These are phyloP conservation scores for Porites cylindrica DNA, from an alignment of 92 coral and sea anemone species.

Conservation along the genomic window DNA sequence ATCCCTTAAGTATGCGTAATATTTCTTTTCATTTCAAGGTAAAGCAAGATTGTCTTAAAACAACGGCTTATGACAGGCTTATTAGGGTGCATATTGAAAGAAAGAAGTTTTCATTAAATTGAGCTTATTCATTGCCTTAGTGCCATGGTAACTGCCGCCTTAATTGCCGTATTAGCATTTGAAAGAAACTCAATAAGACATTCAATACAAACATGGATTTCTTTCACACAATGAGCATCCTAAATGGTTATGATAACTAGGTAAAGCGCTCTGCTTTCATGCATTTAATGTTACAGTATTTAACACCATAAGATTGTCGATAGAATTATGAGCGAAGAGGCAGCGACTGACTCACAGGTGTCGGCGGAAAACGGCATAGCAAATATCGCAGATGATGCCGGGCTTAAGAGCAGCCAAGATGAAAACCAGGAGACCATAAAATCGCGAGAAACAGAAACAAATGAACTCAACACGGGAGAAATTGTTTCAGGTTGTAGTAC, in stretches of 20 bases:
- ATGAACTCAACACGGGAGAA: not conserved
- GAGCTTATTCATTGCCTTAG: not conserved
- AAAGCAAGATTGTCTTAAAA: not conserved
- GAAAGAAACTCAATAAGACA: conserved; percentile 2
- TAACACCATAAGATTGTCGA: not conserved
- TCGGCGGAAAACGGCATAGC: not conserved
- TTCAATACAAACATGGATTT: conserved; percentile 1
- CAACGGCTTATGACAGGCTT: not conserved
- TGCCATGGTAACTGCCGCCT: conserved; percentile 21
- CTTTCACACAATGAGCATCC: conserved; percentile 18
- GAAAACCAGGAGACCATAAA: not conserved
- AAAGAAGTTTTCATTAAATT: not conserved
- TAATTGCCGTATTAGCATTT: conserved; percentile 14
- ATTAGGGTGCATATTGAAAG: not conserved
- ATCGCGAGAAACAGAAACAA: not conserved
- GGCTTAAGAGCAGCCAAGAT: not conserved
- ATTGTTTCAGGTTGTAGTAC: not conserved
- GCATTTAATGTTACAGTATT: not conserved
- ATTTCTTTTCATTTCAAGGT: not conserved
- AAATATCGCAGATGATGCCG: not conserved
- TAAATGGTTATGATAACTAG: not conserved
- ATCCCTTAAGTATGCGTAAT: not conserved
- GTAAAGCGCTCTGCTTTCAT: not conserved
- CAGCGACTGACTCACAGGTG: not conserved
- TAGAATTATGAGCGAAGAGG: conserved; percentile 22